Evolutionary conservation across 2,113 vertebrate species (phyloP), one percentile per base, ranked within the genome.

Genomic region (Oostethus manadensis): DNA sequence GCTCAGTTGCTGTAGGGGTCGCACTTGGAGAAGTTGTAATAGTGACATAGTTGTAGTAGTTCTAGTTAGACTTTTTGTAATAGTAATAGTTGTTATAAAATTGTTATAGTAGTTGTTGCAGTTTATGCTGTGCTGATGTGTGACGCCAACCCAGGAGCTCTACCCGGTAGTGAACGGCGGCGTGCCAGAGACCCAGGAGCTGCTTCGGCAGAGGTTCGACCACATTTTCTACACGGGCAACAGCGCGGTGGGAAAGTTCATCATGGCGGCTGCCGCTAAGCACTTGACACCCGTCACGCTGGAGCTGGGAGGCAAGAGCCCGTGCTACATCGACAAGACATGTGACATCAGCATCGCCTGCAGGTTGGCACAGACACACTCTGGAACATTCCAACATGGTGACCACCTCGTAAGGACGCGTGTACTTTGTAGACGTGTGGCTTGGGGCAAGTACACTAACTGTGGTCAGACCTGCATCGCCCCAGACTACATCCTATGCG

Each of bases 391-490:
- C 13, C 13, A 42, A 14, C 13, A 42, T 14, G 38, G 13, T 42
- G 38, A 42, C 38, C 14, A 13, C 2, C 11, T 42, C 13, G 11
- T 42, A 42, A 42, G 10, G 38, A 14, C 13, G 38, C 14, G 38
- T 42, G 38, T 42, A 42, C 38, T 42, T 21, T 11, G 0, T 22
- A 99, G 96, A 54, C 88, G 96, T 17, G 86, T 97, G 6, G 62
- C 94, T 0, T 98, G 95, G 96, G 96, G 95, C 3, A 97, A 97
- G 59, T 99, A 88, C 79, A 82, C 87, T 21, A 98, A 98, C 87
- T 93, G 93, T 23, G 96, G 96, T 21, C 96, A 99, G 80, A 97
- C 92, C 1, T 99, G 96, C 76, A 94, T 95, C 0, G 94, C 92
- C 44, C 96, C 96, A 0, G 96, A 99, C 78, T 99, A 98, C 82